Percentiles rank a stretch among this genome's conserved stretches.
Conservation (phyloP, 2,797 vertebrate genomes). For the Micrastur ruficollis region DNA sequence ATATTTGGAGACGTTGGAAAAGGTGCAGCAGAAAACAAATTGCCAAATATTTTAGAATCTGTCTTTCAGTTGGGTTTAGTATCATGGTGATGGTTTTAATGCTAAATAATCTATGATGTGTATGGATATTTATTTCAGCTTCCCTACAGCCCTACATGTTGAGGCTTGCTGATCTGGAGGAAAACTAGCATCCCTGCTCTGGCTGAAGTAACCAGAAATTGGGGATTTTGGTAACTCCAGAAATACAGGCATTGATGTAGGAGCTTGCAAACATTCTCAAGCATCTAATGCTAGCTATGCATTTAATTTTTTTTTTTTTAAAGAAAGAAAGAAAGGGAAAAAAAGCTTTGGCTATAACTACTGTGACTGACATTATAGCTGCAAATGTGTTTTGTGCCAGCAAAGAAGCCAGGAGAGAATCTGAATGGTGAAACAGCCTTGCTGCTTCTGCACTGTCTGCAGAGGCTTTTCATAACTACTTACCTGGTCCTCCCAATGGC, state of each 20-base stretch:
- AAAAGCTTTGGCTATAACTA: background rate
- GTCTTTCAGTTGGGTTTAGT: background rate
- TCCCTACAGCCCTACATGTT: background rate
- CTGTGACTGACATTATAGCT: background rate
- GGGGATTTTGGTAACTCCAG: background rate
- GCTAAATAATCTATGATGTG: background rate
- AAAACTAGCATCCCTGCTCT: background rate
- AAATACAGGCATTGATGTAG: background rate
- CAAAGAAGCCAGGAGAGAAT: background rate
- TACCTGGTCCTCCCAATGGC: background rate
- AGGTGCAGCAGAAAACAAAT: background rate
- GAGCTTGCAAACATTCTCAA: background rate
- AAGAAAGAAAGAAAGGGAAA: no score
- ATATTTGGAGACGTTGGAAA: background rate
- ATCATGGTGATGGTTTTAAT: background rate
- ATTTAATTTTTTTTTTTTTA: background rate
- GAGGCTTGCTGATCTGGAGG: background rate
- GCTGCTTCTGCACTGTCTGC: background rate
- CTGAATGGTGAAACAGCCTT: background rate
- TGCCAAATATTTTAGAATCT: background rate
- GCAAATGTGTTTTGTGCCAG: background rate
- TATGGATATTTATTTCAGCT: background rate
- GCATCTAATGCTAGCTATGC: background rate
- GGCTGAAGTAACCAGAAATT: background rate
- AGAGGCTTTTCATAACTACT: background rate